Base-by-base conservation (phyloP, 2,888 invertebrate genomes). In the Drosophila eohydei region DNA sequence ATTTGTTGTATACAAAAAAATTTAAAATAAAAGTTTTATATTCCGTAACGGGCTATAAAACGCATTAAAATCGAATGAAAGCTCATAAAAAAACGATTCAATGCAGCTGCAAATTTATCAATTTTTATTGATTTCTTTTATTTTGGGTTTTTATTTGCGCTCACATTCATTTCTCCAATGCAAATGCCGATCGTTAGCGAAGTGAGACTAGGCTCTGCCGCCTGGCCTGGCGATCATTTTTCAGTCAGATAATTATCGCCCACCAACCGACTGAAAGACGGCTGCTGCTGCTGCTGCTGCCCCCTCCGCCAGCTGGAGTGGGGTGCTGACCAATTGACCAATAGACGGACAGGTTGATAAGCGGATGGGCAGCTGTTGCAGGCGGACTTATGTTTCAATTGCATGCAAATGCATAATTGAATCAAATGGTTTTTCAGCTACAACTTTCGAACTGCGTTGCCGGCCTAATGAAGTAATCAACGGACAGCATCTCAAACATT, bases 381-480 rank as follows among this genome's bases (percentile, higher is more conserved):
- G 51, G 40, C 56, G 54, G 54, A 59, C 62, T 87, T 75, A 85
- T 89, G 88, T 70, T 74, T 81, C 89, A 84, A 87, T 89, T 78
- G 88, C 89, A 85, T 89, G 89, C 88, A 88, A 81, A 89, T 89
- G 73, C 56, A 89, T 89, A 89, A 88, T 89, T 85, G 88, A 88
- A 84, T 80, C 71, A 79, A 86, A 86, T 83, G 73, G 65, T 64
- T 48, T 71, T 75, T 50, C 50, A 36, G 51, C 78, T 52, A 28
- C 70, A 68, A 79, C 78, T 79, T 79, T 79, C 78, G 46, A 60
- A 58, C 51, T 26, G 62, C 34, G 28, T 0, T 21, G 38, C n/a
- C 55, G 70, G 74, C 71, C 81, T 87, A 89, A 85, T 85, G 89
- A 85, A 85, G 89, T 84, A 87, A 89, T 85, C 84, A 85, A 74